Percentiles rank a stretch among this genome's conserved stretches.
Conservation (phyloP, 2,113 vertebrate species). For the Myiopsitta monachus region DNA sequence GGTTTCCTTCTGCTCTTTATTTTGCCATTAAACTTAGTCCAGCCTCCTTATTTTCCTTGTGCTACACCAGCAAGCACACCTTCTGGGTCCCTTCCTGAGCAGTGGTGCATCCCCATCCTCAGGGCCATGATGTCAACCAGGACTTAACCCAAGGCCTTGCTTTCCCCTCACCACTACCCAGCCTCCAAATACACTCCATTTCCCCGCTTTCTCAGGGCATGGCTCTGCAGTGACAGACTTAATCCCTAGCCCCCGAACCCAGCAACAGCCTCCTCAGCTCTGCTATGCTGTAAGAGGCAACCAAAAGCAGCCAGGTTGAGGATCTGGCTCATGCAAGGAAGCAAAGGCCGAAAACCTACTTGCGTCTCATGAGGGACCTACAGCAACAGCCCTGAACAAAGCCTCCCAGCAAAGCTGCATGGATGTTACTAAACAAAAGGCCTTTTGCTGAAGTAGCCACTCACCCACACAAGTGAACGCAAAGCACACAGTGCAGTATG, state of each 20-base stretch:
- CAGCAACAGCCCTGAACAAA: neutral
- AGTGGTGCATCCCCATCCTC: fast-evolving
- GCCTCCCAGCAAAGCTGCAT: neutral
- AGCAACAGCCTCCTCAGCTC: neutral
- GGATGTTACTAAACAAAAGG: neutral
- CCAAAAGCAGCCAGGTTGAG: neutral
- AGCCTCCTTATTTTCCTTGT: neutral
- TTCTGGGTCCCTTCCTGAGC: neutral
- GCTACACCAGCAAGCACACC: neutral
- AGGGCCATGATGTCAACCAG: fast-evolving
- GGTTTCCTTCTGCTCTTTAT: neutral
- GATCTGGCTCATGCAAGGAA: neutral
- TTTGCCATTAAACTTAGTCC: neutral
- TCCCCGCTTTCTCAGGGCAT: neutral
- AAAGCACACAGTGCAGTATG: neutral
- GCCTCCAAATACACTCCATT: neutral
- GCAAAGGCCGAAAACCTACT: neutral
- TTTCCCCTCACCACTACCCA: neutral
- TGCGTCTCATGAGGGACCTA: neutral
- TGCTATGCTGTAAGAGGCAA: neutral
- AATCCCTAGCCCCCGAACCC: neutral
- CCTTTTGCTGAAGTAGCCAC: neutral
- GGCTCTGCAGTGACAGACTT: neutral
- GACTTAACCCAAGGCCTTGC: neutral
- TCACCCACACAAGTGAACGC: neutral